Conservation (phyloP, 2,888 invertebrate genomes). For the Cacoxenus indagator region DNA sequence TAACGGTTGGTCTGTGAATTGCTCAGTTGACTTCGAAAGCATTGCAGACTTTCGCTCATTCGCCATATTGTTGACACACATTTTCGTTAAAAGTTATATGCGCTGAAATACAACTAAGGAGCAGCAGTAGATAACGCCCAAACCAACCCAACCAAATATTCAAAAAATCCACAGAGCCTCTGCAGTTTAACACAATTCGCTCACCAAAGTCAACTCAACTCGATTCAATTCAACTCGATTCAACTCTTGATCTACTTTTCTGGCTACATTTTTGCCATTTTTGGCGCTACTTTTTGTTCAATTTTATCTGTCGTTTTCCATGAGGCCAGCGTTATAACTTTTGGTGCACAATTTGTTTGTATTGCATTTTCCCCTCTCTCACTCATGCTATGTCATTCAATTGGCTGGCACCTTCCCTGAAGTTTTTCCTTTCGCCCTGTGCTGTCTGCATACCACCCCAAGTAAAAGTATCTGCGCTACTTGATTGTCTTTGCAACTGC, state of each 20-base stretch:
- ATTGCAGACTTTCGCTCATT: conserved; percentile 58
- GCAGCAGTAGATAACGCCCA: too few species aligned
- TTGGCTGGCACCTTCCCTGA: conserved; percentile 57
- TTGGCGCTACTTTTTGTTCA: conserved; percentile 47
- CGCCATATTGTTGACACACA: conserved; percentile 62
- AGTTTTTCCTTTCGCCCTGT: conserved; percentile 15
- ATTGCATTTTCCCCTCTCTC: conserved; percentile 19
- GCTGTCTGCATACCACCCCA: not conserved
- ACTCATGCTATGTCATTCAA: conserved; percentile 27
- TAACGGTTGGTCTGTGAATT: not conserved
- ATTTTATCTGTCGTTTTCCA: conserved; percentile 23
- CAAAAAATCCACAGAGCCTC: conserved; percentile 22
- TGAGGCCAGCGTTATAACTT: conserved; percentile 52
- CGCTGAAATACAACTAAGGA: conserved; percentile 20
- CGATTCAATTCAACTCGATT: not conserved
- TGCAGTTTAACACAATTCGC: conserved; percentile 23
- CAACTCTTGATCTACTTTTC: conserved; percentile 38
- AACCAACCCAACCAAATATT: not conserved
- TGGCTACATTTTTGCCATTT: conserved; percentile 28
- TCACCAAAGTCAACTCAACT: not conserved
- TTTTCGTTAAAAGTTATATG: conserved; percentile 48
- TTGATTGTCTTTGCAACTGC: not conserved
- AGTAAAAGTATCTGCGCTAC: not conserved
- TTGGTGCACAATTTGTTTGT: conserved; percentile 57
- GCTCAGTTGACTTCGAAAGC: not conserved